Conservation (phyloP, 2,113 vertebrate genomes). For the Brachionichthys hirsutus region DNA sequence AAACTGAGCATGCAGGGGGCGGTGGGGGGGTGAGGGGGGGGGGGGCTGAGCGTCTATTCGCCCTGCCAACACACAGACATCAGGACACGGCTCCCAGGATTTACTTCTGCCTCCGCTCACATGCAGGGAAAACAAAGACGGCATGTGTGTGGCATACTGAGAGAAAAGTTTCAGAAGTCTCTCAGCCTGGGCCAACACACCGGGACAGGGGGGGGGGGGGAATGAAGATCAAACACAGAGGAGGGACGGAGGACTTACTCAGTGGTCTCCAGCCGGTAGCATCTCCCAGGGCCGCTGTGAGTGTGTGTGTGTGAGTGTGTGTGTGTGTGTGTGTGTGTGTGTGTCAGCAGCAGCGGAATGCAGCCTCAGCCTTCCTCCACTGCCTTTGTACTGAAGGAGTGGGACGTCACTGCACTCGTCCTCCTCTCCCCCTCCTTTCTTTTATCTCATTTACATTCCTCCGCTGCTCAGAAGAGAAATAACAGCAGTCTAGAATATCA, state of each 20-base stretch:
- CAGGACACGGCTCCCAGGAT: slow-evolving; percentile 30
- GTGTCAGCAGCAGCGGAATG: slow-evolving; percentile 52
- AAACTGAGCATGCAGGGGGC: neutral
- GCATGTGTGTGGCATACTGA: slow-evolving; percentile 63
- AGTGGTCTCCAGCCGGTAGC: slow-evolving; percentile 48
- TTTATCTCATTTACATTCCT: neutral
- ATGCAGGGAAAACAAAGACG: slow-evolving; percentile 38
- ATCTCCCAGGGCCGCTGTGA: slow-evolving; percentile 36
- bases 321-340: slow-evolving; percentile 21
- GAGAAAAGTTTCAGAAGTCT: slow-evolving; percentile 59
- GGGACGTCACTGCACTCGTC: slow-evolving; percentile 54
- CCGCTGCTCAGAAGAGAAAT: neutral
- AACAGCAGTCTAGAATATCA: neutral
- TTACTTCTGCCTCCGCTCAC: slow-evolving; percentile 37
- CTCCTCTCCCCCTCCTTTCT: slow-evolving; percentile 24
- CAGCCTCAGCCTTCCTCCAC: slow-evolving; percentile 39
- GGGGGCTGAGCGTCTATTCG: neutral
- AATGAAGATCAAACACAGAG: slow-evolving; percentile 38
- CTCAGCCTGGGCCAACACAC: slow-evolving; percentile 48
- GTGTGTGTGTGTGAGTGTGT: slow-evolving; percentile 34
- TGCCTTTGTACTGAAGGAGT: slow-evolving; percentile 67
- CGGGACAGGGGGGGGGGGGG: slow-evolving; percentile 39
- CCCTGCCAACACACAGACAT: slow-evolving; percentile 15
- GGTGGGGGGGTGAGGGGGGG: too few species aligned
- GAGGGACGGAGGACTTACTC: slow-evolving; percentile 61